These are phyloP conservation scores for Crotophaga sulcirostris DNA, from an alignment of 2,113 vertebrate genomes.

Conservation along the genomic window DNA sequence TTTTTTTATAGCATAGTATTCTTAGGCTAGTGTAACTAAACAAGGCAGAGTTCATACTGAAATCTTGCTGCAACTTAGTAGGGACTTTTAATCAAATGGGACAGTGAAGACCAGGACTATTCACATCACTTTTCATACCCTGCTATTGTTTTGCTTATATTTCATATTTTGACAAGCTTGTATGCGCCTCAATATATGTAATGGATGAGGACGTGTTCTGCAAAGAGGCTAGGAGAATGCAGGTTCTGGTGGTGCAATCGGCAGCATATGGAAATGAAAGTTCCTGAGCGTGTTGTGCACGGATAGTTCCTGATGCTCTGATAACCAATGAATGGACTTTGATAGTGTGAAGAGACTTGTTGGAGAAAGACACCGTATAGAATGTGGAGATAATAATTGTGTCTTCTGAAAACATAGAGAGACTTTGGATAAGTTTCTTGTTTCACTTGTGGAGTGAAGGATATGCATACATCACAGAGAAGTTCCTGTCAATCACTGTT, in stretches of 20 bases:
- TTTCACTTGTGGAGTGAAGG: neutral
- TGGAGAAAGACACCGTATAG: neutral
- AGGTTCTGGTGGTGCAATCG: neutral
- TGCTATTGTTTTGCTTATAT: neutral
- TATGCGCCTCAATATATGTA: neutral
- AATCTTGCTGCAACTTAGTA: neutral
- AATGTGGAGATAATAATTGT: neutral
- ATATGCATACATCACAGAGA: neutral
- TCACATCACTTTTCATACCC: neutral
- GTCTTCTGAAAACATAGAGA: neutral
- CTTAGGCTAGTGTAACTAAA: neutral
- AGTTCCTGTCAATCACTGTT: neutral
- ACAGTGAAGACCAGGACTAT: neutral
- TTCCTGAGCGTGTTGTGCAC: neutral
- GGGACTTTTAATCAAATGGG: neutral
- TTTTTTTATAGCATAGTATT: neutral
- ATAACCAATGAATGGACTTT: neutral
- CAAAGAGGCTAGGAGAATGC: neutral
- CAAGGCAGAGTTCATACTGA: neutral
- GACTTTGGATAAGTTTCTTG: neutral
- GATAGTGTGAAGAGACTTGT: neutral
- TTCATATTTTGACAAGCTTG: neutral
- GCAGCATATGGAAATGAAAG: neutral
- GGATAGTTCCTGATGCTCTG: neutral
- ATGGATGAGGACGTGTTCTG: neutral